Evolutionary conservation across 1,140 invertebrate species (phyloP).

Genomic region (Hylyphantes graminicola): DNA sequence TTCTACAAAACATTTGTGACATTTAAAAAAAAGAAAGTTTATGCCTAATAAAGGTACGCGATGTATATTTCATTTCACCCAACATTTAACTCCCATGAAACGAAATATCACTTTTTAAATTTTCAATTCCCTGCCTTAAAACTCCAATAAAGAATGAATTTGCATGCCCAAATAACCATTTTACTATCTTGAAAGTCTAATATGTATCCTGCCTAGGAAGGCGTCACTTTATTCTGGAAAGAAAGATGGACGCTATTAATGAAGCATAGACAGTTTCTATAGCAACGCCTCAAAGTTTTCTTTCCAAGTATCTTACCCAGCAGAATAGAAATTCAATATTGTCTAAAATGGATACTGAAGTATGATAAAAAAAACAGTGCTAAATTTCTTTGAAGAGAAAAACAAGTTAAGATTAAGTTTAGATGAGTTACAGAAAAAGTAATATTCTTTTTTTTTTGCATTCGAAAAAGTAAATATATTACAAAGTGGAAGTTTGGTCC

Average conservation of each 20-base stretch:
- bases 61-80: too few species aligned
- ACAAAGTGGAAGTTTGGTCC: not conserved
- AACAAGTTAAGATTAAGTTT: slow-evolving; percentile 33
- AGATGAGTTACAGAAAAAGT: slow-evolving; percentile 17
- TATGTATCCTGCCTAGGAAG: too few species aligned
- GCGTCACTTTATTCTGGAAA: not conserved
- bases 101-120: not conserved
- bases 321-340: slow-evolving; percentile 32
- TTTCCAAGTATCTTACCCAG: not conserved
- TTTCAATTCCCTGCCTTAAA: not conserved
- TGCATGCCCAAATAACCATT: too few species aligned
- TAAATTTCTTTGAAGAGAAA: slow-evolving; percentile 28
- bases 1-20: too few species aligned
- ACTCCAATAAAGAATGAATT: not conserved
- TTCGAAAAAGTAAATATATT: slow-evolving; percentile 36
- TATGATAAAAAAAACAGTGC: not conserved
- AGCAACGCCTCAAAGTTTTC: slow-evolving; percentile 1
- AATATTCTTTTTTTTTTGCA: slow-evolving; percentile 27
- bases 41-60: too few species aligned
- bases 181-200: too few species aligned
- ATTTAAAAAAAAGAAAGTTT: too few species aligned
- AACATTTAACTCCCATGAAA: too few species aligned
- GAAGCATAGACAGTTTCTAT: slow-evolving; percentile 21
- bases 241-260: slow-evolving; percentile 30
- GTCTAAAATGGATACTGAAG: not conserved